These are phyloP conservation scores for Hippocampus zosterae DNA, from an alignment of 2,113 vertebrate species.

Conservation along the genomic window DNA sequence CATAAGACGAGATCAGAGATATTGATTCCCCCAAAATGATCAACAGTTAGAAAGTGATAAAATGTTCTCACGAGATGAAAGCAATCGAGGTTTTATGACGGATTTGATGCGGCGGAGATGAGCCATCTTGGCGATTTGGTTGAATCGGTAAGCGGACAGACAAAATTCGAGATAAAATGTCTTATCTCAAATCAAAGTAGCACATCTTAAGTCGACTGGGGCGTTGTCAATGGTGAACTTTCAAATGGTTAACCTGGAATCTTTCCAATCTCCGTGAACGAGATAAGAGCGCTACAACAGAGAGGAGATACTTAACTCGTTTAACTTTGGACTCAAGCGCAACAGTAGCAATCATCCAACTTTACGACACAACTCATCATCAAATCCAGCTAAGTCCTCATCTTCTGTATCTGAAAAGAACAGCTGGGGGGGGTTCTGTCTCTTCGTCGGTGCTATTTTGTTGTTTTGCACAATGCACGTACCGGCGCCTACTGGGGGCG, in stretches of 20 bases:
- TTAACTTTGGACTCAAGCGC: slow-evolving; percentile 1
- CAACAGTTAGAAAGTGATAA: not conserved
- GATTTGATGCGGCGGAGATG: not conserved
- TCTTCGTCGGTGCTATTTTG: not conserved
- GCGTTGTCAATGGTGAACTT: slow-evolving; percentile 22
- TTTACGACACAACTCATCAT: not conserved
- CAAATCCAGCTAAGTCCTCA: too few species aligned
- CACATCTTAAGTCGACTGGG: slow-evolving; percentile 5
- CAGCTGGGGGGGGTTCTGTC: too few species aligned
- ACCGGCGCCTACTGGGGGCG: too few species aligned
- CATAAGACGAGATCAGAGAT: not conserved
- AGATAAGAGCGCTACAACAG: slow-evolving; percentile 1
- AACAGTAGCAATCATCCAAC: slow-evolving; percentile 2
- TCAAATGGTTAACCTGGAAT: slow-evolving; percentile 1
- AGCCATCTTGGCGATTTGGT: not conserved
- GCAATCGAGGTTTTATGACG: not conserved
- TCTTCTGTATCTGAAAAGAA: too few species aligned
- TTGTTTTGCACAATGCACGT: too few species aligned
- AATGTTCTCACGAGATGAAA: not conserved
- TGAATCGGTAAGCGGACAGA: not conserved
- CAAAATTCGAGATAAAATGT: not conserved
- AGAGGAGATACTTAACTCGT: not conserved
- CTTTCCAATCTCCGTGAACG: slow-evolving; percentile 2
- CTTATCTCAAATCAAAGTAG: slow-evolving; percentile 4
- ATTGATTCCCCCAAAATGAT: not conserved